Conservation (phyloP, 2,888 invertebrate genomes). For the Seira sanloemensis region DNA sequence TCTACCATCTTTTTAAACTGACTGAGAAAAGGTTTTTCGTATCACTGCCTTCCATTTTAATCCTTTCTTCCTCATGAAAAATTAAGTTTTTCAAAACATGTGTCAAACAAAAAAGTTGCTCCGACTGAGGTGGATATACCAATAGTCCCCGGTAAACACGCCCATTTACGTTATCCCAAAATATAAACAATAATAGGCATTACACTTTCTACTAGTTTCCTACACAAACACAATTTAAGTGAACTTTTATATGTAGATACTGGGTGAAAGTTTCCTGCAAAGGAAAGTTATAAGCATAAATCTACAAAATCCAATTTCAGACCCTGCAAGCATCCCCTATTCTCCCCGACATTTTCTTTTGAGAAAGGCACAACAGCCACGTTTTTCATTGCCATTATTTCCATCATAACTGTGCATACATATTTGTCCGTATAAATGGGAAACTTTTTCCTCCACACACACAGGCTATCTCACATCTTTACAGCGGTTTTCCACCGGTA, state of each 20-base stretch:
- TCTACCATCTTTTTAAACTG: no score
- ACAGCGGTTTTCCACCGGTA: no score
- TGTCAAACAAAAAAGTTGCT: background rate
- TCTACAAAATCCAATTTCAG: conserved; percentile 49
- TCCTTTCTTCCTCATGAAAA: no score
- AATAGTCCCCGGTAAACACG: background rate
- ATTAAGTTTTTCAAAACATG: background rate
- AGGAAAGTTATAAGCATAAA: conserved; percentile 50
- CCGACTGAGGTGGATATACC: background rate
- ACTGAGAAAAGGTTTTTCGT: no score
- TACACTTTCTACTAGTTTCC: background rate
- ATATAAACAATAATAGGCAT: background rate
- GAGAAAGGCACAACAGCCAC: no score
- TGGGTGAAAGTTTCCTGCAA: conserved; percentile 16
- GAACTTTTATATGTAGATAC: background rate
- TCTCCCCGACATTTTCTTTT: background rate
- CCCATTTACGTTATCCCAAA: background rate
- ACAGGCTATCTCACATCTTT: background rate
- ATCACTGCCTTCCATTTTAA: background rate
- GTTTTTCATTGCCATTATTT: background rate
- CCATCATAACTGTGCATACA: background rate
- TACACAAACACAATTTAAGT: background rate
- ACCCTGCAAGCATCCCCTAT: conserved; percentile 21
- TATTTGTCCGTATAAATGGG: background rate
- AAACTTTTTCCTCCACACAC: background rate